Base-by-base conservation (phyloP, 1,140 invertebrate species). In the Heliconius nattereri region DNA sequence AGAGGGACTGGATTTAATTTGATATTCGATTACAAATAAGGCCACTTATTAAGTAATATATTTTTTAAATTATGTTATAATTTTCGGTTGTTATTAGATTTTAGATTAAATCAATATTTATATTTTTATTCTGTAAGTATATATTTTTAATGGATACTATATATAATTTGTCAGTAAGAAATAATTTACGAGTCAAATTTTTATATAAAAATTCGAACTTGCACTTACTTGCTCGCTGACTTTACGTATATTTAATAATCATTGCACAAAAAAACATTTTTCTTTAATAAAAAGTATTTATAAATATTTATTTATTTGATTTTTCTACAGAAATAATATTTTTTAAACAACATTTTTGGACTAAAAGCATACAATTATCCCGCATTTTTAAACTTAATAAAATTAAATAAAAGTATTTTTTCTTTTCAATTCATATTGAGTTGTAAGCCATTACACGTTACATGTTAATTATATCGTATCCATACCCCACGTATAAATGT, bases 401-500 rank as follows among this genome's bases (percentile, higher is more conserved):
- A 66, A 6, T 11, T 66, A 66, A 16, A 3, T 66, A 16, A 23
- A 16, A 29, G 5, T 29, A 29, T 66, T 66, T 66, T 52, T 66
- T 29, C 60, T 16, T 3, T 29, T 11, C 26, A 3, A 29, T 29
- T 29, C 9, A 66, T 29, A 66, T 66, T 66, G 60, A 66, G 60
- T 66, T 66, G 60, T 66, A 66, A 66, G 29, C 60, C 60, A 26
- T 66, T 66, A 66, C 60, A 29, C 29, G 60, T 66, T 66, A 66
- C 60, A 66, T 26, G 60, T 66, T 66, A 66, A 66, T 66, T 66
- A 66, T 66, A 66, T 66, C 23, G 60, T 66, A 66, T 26, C 60
- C 40, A 23, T 66, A 66, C 60, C 60, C 60, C 60, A 66, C 60
- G 60, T 66, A 66, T 29, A 66, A 66, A 66, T 66, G 60, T 66